Evolutionary conservation across 53 echinoderm and acorn worm genomes (phyloP), one percentile per base, ranked within the genome.

Genomic region (Henricia sp.): DNA sequence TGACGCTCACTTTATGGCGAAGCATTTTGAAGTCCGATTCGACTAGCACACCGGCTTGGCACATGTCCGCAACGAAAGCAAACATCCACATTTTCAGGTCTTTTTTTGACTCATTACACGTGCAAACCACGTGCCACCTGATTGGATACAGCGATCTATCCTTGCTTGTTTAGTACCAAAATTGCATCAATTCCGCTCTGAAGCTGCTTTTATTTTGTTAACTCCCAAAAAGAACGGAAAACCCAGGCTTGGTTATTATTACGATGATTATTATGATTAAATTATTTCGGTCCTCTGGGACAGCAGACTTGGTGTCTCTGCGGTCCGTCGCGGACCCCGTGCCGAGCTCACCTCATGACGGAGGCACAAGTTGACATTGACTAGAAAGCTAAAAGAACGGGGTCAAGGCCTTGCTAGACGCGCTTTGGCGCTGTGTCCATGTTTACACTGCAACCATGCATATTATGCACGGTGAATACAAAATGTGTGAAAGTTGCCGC

Each of bases 401-500:
- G 80, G 80, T 80, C 80, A 80, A 80, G 80, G 80, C 32, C 62
- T 73, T 71, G 19, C 28, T 4, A 39, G 63, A 77, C 29, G 77
- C 58, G 77, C 59, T 41, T 38, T 54, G 37, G 75, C 55, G 37
- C 77, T 42, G 77, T 23, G 34, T 50, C 21, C 21, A 17, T 80
- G 80, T 80, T 80, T 80, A 64, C 80, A 28, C 32, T 80, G 23
- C 13, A 12, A 70, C 80, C 53, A 43, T 57, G 77, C 80, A 46
- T 42, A 80, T 80, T 80, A 80, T 80, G 50, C 59, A 64, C 63
- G 44, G 33, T 80, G 64, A 80, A 80, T 80, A 63, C 63, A 64
- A 64, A n/a, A 80, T 50, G 80, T 80, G 80, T 80, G 80, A 80
- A 57, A 80, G 62, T 80, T 80, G 51, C 80, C 80, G 80, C 64